Conservation (phyloP, 2,113 vertebrate genomes). For the Myrmophylax atrothorax region DNA sequence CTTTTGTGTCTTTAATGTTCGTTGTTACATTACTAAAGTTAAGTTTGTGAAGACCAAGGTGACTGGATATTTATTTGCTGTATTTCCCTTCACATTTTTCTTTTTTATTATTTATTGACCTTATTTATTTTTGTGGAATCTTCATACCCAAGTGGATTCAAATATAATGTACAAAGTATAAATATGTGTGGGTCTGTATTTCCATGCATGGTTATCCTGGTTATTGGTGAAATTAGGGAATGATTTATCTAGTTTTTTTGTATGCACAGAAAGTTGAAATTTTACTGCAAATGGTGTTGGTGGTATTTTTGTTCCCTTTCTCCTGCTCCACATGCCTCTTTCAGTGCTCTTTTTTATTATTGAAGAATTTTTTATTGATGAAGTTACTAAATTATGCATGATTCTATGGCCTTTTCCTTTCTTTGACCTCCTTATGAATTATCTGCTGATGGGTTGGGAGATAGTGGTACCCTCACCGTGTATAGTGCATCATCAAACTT, state of each 20-base stretch:
- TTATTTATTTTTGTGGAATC: neutral
- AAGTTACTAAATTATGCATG: slow-evolving; percentile 53
- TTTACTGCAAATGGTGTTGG: neutral
- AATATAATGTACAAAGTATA: neutral
- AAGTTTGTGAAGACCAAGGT: neutral
- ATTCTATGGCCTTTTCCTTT: slow-evolving; percentile 22
- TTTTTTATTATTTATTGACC: neutral
- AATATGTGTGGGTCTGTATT: neutral
- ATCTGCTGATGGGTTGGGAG: slow-evolving; percentile 19
- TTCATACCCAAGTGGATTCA: neutral
- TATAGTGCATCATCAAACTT: slow-evolving; percentile 38
- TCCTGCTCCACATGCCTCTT: neutral
- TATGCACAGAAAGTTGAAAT: neutral
- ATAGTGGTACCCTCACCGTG: slow-evolving; percentile 14
- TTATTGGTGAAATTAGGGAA: neutral
- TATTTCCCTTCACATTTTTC: fast-evolving
- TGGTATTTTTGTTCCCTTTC: neutral
- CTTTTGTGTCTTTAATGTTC: neutral
- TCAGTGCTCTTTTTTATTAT: slow-evolving; percentile 34
- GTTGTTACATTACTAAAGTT: neutral
- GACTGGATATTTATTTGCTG: neutral
- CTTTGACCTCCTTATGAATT: slow-evolving; percentile 48
- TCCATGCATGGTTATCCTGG: neutral
- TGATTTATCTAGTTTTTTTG: neutral
- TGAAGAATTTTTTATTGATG: slow-evolving; percentile 53